A percentile compares a stretch with the other conserved stretches of the same genome.
phyloP scores from a whole-genome alignment of 2,888 invertebrate genomes.

The Campoletis raptor region DNA sequence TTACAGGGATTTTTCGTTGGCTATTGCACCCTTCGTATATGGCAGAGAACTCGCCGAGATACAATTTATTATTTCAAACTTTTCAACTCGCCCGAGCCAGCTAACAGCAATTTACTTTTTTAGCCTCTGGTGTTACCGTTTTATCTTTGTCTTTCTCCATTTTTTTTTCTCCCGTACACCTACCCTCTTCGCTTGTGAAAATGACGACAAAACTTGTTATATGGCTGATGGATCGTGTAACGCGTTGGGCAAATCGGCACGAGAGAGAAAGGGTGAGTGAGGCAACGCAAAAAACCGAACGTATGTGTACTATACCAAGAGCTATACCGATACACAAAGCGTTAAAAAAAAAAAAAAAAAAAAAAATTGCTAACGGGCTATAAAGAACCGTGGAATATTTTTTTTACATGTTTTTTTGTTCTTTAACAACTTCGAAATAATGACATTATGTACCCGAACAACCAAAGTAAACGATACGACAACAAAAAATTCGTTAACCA shows the following conservation, averaged over 20 bases:
- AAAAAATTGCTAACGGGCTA: constrained; percentile 26
- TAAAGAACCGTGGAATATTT: constrained; percentile 19
- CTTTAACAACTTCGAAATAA: constrained; percentile 13
- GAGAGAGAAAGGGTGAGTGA: constrained; percentile 6
- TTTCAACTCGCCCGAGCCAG: constrained; percentile 69
- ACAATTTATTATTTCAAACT: constrained; percentile 81
- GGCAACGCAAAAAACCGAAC: constrained; percentile 4
- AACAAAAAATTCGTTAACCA: constrained; percentile 6
- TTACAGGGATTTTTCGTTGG: constrained; percentile 43
- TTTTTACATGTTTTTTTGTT: constrained; percentile 17
- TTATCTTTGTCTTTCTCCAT: constrained; percentile 28
- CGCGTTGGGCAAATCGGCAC: constrained; percentile 41
- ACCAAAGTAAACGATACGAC: background rate
- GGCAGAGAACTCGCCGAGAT: constrained; percentile 56
- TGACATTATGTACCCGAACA: constrained; percentile 5
- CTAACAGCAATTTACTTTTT: constrained; percentile 73
- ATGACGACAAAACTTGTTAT: constrained; percentile 58
- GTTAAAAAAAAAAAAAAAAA: constrained; percentile 20
- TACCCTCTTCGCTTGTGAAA: constrained; percentile 47
- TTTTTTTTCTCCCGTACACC: constrained; percentile 48
- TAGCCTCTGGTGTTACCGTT: constrained; percentile 46
- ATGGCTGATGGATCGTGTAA: constrained; percentile 54
- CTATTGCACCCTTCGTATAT: constrained; percentile 38
- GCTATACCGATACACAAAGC: constrained; percentile 30
- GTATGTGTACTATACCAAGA: constrained; percentile 13